Base-by-base conservation (phyloP, 2,113 vertebrate genomes). In the Sylvilagus bachmani region DNA sequence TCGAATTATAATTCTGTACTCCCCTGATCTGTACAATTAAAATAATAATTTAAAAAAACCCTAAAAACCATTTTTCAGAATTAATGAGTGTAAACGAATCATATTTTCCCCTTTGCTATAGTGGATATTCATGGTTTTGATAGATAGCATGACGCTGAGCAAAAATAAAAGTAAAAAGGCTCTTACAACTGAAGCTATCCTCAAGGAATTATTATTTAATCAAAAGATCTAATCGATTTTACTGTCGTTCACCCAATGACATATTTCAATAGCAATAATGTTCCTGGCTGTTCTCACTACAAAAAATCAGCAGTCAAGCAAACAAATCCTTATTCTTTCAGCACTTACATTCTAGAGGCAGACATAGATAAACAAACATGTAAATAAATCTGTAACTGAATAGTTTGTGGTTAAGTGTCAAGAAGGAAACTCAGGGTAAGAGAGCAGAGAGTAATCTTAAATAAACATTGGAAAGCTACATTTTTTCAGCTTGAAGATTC, bases 201-300 rank as follows among this genome's bases (percentile, higher is more conserved):
- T 88, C 31, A 69, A 69, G 88, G 3, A 89, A 93, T 82, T 86
- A 62, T 81, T 82, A 66, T 44, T 92, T 79, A 91, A 91, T 91
- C 38, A 81, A 38, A 61, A 66, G 25, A 87, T 67, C 71, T 70
- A 91, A 73, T 70, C 25, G 81, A 16, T 61, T 89, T 91, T 90
- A 21, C 14, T 78, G n/a, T 92, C 75, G 49, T 77, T 80, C 25
- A n/a, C 21, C 22, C 16, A 71, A 22, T n/a, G 73, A 78, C 62
- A 33, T 88, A 51, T 44, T 91, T 82, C 62, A 82, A 49, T 62
- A 36, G 25, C 36, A 13, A 21, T 66, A 36, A 33, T 84, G n/a
- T 95, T 84, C n/a, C 67, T 92, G 78, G n/a, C 51, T 96, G 25
- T 78, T 86, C 58, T 93, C 66, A 74, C 44, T 25, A n/a, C 33